phyloP scores from a whole-genome alignment of 2,888 invertebrate genomes.

The Himalopsyche kuldschensis region DNA sequence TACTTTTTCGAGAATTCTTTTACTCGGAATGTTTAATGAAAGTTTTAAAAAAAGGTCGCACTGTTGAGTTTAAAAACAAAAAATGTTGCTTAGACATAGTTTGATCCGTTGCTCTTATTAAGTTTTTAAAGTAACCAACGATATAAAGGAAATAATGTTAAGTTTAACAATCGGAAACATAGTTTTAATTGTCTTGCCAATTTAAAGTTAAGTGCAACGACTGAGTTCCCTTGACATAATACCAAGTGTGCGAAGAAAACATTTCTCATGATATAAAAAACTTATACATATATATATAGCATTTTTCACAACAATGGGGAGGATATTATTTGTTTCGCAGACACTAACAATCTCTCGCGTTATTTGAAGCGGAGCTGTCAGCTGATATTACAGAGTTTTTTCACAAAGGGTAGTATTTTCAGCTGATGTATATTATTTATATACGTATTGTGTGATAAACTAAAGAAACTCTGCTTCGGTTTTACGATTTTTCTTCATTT shows the following conservation, averaged over 20 bases:
- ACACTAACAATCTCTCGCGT: constrained; percentile 26
- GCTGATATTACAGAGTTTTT: constrained; percentile 13
- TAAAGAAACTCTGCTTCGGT: not conserved
- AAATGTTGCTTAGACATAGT: too few species aligned
- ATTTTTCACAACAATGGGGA: constrained; percentile 24
- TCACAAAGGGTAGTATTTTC: not conserved
- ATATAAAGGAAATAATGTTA: too few species aligned
- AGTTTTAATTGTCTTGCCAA: not conserved
- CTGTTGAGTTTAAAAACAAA: too few species aligned
- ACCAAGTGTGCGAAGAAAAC: not conserved
- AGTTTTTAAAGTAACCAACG: too few species aligned
- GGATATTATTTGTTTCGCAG: constrained; percentile 8
- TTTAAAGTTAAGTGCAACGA: not conserved
- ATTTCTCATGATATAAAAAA: constrained; percentile 3
- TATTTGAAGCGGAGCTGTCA: constrained; percentile 8
- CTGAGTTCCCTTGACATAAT: not conserved
- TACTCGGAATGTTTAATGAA: too few species aligned
- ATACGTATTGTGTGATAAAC: not conserved
- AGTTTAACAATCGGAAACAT: not conserved
- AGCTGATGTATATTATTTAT: too few species aligned
- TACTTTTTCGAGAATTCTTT: too few species aligned
- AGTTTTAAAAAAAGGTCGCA: too few species aligned
- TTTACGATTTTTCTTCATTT: not conserved
- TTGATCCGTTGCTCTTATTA: too few species aligned
- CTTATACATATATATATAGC: not conserved